These are phyloP conservation scores for Hypothenemus hampei DNA, from an alignment of 1,140 invertebrate genomes.

Conservation along the genomic window DNA sequence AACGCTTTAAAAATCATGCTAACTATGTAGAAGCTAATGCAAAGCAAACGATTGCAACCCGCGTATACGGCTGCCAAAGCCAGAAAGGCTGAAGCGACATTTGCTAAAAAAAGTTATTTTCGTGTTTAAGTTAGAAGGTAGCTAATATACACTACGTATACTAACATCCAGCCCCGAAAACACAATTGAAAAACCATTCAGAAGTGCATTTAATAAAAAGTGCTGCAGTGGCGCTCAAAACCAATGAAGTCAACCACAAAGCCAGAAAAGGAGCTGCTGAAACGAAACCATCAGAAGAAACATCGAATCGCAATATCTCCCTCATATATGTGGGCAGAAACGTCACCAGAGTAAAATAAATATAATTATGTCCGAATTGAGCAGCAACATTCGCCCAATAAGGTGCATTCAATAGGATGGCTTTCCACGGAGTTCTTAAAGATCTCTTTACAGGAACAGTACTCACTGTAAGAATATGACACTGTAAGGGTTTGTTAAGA, in stretches of 20 bases:
- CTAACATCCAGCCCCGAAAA: conserved; percentile 25
- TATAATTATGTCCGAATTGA: conserved; percentile 28
- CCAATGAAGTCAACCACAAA: conserved; percentile 19
- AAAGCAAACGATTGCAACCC: conserved; percentile 18
- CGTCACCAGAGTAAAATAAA: conserved; percentile 25
- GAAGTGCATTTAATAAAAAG: conserved; percentile 10
- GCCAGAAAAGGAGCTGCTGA: conserved; percentile 26
- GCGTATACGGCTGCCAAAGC: conserved; percentile 16
- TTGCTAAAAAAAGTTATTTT: conserved; percentile 8
- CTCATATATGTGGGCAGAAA: conserved; percentile 31
- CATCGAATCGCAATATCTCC: conserved; percentile 27
- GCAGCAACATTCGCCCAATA: conserved; percentile 23
- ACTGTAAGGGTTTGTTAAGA: no score
- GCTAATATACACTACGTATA: no score
- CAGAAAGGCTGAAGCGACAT: conserved; percentile 10
- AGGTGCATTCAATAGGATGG: conserved; percentile 11
- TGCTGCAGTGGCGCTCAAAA: conserved; percentile 2
- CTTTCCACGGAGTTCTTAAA: conserved; percentile 19
- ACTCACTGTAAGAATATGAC: no score
- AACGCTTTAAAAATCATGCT: conserved; percentile 18
- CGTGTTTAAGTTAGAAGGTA: background rate
- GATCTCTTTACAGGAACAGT: no score
- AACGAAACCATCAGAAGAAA: conserved; percentile 7
- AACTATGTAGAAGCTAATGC: conserved; percentile 7
- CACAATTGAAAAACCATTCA: conserved; percentile 3